phyloP scores from a whole-genome alignment of 2,888 invertebrate species.

The Epinotia ramella region DNA sequence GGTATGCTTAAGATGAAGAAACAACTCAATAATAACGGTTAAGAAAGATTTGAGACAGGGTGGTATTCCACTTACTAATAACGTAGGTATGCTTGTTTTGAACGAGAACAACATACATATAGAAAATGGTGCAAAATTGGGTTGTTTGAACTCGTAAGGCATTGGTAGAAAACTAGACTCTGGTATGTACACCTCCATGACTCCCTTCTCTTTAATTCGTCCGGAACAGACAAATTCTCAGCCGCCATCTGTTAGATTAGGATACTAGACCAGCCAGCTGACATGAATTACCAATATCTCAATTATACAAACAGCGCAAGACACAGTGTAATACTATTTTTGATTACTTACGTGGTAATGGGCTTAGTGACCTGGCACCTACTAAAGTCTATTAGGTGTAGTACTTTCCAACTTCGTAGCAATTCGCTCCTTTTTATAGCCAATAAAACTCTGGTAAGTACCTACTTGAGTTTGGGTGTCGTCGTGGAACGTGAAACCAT shows the following conservation, averaged over 20 bases:
- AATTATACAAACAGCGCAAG: background rate
- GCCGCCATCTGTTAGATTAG: background rate
- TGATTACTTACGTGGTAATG: constrained; percentile 4
- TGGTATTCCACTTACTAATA: no score
- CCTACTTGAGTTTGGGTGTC: constrained; percentile 11
- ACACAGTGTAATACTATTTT: background rate
- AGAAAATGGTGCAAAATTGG: no score
- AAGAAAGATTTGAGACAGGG: background rate
- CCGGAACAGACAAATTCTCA: background rate
- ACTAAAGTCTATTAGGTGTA: constrained; percentile 16
- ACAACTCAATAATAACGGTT: background rate
- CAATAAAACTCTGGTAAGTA: constrained; percentile 21
- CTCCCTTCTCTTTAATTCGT: background rate
- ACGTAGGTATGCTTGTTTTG: no score
- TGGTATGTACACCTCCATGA: no score
- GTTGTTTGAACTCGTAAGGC: no score
- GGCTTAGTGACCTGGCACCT: background rate
- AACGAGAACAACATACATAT: no score
- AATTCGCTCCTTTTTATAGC: constrained; percentile 31
- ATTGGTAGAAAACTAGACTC: no score
- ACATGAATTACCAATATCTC: background rate
- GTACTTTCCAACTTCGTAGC: constrained; percentile 7
- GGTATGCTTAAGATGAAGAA: background rate
- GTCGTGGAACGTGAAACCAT: background rate
- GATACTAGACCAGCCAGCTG: background rate